Percentiles rank a stretch among this genome's conserved stretches.
These are phyloP conservation scores for Sander vitreus DNA, from an alignment of 2,113 vertebrate genomes.

Conservation along the genomic window DNA sequence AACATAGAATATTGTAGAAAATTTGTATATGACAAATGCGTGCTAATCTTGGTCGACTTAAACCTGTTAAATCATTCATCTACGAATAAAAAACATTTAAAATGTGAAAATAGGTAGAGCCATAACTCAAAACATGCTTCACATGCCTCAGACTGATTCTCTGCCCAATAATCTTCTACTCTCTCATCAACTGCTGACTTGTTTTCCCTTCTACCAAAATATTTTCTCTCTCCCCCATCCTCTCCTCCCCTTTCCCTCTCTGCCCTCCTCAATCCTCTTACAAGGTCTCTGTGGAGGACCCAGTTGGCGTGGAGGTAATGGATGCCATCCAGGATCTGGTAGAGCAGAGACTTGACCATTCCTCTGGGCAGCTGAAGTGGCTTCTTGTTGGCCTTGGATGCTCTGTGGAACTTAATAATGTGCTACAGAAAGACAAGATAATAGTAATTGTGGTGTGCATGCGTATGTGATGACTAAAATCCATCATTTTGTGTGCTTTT, in stretches of 20 bases:
- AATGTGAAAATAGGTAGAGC: background rate
- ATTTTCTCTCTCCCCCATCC: background rate
- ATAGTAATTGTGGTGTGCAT: conserved; percentile 2
- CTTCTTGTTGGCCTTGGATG: conserved; percentile 99
- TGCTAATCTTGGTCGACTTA: background rate
- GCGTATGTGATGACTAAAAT: background rate
- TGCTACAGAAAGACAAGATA: conserved; percentile 87
- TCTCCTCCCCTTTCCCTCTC: background rate
- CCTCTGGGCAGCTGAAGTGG: conserved; percentile 98
- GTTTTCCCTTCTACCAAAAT: conserved; percentile 39
- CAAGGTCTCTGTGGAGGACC: conserved; percentile 99
- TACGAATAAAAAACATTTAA: background rate
- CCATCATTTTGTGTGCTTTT: background rate
- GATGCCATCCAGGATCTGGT: conserved; percentile 99
- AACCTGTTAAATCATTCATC: background rate
- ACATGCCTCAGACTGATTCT: background rate
- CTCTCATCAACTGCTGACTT: conserved; percentile 32
- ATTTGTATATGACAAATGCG: background rate
- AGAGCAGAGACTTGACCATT: conserved; percentile 99
- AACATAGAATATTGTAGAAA: background rate
- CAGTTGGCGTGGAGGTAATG: conserved; percentile 99
- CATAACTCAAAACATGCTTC: conserved; percentile 15
- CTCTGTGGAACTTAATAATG: conserved; percentile 99
- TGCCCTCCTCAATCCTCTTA: conserved; percentile 83
- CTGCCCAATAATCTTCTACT: background rate